A percentile compares a stretch with the other conserved stretches of the same genome.
These are phyloP conservation scores for Gulo gulo DNA, from an alignment of 2,113 vertebrate species.

Conservation along the genomic window DNA sequence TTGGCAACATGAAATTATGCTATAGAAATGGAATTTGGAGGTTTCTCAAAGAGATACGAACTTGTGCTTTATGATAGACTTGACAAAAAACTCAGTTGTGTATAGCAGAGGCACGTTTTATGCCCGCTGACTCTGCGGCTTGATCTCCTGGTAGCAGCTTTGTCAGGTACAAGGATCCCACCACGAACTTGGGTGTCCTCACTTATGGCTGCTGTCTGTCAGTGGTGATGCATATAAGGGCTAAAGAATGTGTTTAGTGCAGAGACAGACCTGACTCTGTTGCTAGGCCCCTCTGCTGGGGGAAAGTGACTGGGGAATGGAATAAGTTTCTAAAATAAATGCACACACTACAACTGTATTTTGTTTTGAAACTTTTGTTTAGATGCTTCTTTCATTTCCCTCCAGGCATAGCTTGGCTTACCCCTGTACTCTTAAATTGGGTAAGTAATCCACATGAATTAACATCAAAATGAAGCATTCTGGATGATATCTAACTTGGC, in stretches of 20 bases:
- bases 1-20: background rate
- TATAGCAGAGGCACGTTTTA: background rate
- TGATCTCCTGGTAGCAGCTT: background rate
- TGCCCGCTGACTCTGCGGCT: fast-evolving
- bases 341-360: background rate
- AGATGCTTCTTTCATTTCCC: slow-evolving; percentile 1
- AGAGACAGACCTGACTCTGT: background rate
- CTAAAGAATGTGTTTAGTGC: background rate
- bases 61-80: background rate
- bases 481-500: slow-evolving; percentile 31
- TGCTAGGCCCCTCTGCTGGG: background rate
- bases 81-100: background rate
- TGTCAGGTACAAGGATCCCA: background rate
- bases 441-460: slow-evolving; percentile 35
- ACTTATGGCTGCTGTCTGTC: background rate
- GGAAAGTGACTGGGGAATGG: background rate
- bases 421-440: slow-evolving; percentile 4
- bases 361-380: slow-evolving; percentile 32
- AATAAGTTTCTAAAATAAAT: background rate
- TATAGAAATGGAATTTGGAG: background rate
- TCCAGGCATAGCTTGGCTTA: background rate
- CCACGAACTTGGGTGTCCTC: background rate
- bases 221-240: background rate
- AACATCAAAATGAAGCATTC: slow-evolving; percentile 37
- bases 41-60: background rate